A percentile compares a stretch with the other conserved stretches of the same genome.
phyloP scores from a whole-genome alignment of 2,113 vertebrate genomes.

The Anolis sagrei region DNA sequence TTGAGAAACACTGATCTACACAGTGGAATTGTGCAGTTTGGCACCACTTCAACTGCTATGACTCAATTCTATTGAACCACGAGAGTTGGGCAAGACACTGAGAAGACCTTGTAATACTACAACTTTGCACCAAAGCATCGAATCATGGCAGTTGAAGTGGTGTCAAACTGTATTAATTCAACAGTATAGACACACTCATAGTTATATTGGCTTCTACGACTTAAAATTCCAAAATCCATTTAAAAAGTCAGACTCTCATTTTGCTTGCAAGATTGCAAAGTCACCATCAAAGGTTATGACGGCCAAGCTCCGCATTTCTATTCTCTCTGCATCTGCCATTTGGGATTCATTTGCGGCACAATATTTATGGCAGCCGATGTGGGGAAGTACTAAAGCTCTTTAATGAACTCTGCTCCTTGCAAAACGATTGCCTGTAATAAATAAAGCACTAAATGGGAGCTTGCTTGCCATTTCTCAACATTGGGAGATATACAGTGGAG shows the following conservation, averaged over 20 bases:
- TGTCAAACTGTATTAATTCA: too few species aligned
- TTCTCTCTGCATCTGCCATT: slow-evolving; percentile 38
- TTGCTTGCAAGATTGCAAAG: slow-evolving; percentile 29
- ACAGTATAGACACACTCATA: too few species aligned
- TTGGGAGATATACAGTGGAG: slow-evolving; percentile 17
- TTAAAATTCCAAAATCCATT: too few species aligned
- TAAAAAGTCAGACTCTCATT: background rate
- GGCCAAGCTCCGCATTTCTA: slow-evolving; percentile 48
- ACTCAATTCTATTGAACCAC: too few species aligned
- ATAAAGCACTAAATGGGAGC: slow-evolving; percentile 43
- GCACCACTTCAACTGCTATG: too few species aligned
- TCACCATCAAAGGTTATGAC: slow-evolving; percentile 52
- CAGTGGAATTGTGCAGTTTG: too few species aligned
- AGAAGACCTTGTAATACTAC: too few species aligned
- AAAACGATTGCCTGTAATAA: slow-evolving; percentile 40
- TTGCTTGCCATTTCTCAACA: slow-evolving; percentile 52
- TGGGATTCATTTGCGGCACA: slow-evolving; percentile 31
- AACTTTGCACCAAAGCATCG: too few species aligned
- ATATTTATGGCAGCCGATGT: slow-evolving; percentile 50
- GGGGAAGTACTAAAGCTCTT: slow-evolving; percentile 25
- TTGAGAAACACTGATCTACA: too few species aligned
- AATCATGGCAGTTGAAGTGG: too few species aligned
- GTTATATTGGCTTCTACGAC: too few species aligned
- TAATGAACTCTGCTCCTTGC: slow-evolving; percentile 19
- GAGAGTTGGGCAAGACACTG: too few species aligned